phyloP scores from a whole-genome alignment of 2,113 vertebrate genomes.

The Rhinoderma darwinii region DNA sequence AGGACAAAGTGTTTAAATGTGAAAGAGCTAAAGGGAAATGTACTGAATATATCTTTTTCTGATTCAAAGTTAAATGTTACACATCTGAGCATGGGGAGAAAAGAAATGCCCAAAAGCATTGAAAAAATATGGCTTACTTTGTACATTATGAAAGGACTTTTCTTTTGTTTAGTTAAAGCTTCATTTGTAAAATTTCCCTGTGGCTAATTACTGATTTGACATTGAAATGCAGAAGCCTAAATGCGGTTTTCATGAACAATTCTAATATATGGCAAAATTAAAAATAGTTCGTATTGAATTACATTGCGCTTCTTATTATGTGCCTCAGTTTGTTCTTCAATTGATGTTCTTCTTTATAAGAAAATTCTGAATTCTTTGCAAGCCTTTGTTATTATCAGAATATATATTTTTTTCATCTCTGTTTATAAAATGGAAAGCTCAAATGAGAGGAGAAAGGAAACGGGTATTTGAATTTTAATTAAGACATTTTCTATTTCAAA shows the following conservation, averaged over 20 bases:
- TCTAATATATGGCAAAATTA: slow-evolving; percentile 21
- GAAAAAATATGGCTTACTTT: slow-evolving; percentile 34
- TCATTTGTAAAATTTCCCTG: slow-evolving; percentile 44
- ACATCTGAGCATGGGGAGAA: slow-evolving; percentile 26
- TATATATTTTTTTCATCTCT: slow-evolving; percentile 49
- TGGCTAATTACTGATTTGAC: slow-evolving; percentile 47
- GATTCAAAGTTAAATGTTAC: slow-evolving; percentile 48
- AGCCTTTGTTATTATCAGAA: slow-evolving; percentile 49
- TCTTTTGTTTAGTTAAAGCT: slow-evolving; percentile 48
- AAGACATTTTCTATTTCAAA: slow-evolving; percentile 55
- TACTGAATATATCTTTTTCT: slow-evolving; percentile 35
- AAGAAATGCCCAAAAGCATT: slow-evolving; percentile 47
- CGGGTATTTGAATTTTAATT: slow-evolving; percentile 56
- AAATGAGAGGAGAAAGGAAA: slow-evolving; percentile 44
- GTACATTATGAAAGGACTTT: slow-evolving; percentile 39
- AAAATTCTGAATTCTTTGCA: slow-evolving; percentile 33
- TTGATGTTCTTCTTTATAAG: slow-evolving; percentile 34
- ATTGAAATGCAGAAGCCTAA: slow-evolving; percentile 47
- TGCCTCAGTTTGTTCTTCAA: slow-evolving; percentile 24
- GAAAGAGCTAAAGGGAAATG: slow-evolving; percentile 10
- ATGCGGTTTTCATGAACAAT: slow-evolving; percentile 39
- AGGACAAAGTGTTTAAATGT: slow-evolving; percentile 58
- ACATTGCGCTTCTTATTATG: slow-evolving; percentile 18
- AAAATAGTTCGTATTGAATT: slow-evolving; percentile 49
- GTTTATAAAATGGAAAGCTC: slow-evolving; percentile 45